Conservation (phyloP, 2,888 invertebrate species). For the Orthosia cruda region DNA sequence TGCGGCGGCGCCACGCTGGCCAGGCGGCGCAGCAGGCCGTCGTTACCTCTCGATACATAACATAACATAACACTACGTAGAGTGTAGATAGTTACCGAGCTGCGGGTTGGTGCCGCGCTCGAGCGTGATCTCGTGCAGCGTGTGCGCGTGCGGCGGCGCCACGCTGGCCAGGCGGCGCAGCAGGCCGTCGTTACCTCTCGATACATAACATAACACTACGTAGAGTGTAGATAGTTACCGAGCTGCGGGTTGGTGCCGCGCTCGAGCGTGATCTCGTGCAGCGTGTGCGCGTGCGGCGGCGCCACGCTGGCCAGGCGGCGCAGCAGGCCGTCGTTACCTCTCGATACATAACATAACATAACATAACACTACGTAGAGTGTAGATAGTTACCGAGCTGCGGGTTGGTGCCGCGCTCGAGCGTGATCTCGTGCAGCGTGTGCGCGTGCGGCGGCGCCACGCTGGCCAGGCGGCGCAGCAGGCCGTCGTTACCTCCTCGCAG, state of each 20-base stretch:
- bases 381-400: conserved; percentile 93
- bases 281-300: conserved; percentile 93
- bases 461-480: conserved; percentile 95
- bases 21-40: too few species aligned
- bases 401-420: conserved; percentile 95
- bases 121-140: conserved; percentile 94
- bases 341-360: neutral
- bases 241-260: conserved; percentile 96
- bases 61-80: too few species aligned
- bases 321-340: too few species aligned
- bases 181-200: neutral
- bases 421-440: conserved; percentile 95
- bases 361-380: neutral
- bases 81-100: conserved; percentile 86
- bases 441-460: conserved; percentile 94
- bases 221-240: conserved; percentile 72
- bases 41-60: too few species aligned
- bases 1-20: too few species aligned
- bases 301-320: conserved; percentile 88
- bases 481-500: conserved; percentile 95
- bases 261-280: conserved; percentile 94
- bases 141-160: conserved; percentile 94
- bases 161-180: conserved; percentile 75
- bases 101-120: conserved; percentile 96
- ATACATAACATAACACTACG: neutral